phyloP scores from a whole-genome alignment of 2,113 vertebrate species.

The human region GRCh38 chr17:60750501-60751000 shows the following conservation, averaged over 20 bases:
- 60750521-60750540: background rate
- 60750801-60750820: background rate
- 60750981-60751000: constrained; percentile 1
- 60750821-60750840: background rate
- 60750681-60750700: background rate
- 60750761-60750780: background rate
- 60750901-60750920: background rate
- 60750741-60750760: background rate
- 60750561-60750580: background rate
- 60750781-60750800: background rate
- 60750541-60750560: background rate
- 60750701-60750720: background rate
- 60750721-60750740: background rate
- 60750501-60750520: background rate
- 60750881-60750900: background rate
- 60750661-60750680: background rate
- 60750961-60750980: background rate
- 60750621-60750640: background rate
- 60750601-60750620: background rate
- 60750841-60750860: background rate
- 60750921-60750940: background rate
- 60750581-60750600: background rate
- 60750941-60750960: background rate
- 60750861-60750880: background rate
- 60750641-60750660: background rate